phyloP scores from a whole-genome alignment of 35 echinoderm and acorn worm genomes.

The Heliocidaris erythrogramma region DNA sequence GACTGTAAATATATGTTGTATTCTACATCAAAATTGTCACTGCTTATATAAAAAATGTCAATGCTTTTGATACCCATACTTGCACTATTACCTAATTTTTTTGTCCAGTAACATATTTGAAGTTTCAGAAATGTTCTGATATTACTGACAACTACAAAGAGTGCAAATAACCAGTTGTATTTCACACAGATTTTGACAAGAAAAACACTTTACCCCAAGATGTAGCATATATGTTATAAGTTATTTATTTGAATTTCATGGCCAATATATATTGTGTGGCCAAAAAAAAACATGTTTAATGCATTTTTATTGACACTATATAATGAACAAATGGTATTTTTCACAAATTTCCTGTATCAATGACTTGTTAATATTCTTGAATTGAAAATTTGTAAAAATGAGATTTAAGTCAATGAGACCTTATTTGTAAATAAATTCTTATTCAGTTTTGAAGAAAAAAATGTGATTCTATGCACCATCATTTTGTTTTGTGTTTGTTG shows the following conservation, averaged over 20 bases:
- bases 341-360: too few species aligned
- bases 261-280: too few species aligned
- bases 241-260: not conserved
- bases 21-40: not conserved
- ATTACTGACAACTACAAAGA: not conserved
- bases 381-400: not conserved
- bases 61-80: not conserved
- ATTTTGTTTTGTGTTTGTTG: not conserved
- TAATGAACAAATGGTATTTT: too few species aligned
- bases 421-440: not conserved
- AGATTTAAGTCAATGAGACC: too few species aligned
- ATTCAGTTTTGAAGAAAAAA: not conserved
- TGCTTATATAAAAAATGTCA: not conserved
- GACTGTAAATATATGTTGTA: too few species aligned
- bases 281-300: too few species aligned
- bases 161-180: not conserved
- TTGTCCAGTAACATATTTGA: not conserved
- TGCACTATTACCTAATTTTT: not conserved
- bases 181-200: too few species aligned
- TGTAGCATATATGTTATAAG: not conserved
- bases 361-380: not conserved
- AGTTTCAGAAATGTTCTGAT: not conserved
- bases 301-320: too few species aligned
- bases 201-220: too few species aligned
- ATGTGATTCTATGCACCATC: not conserved